Percentiles rank a stretch among this genome's conserved stretches.
These are phyloP conservation scores for Nycticorax nycticorax DNA, from an alignment of 2,113 vertebrate genomes.

Conservation along the genomic window DNA sequence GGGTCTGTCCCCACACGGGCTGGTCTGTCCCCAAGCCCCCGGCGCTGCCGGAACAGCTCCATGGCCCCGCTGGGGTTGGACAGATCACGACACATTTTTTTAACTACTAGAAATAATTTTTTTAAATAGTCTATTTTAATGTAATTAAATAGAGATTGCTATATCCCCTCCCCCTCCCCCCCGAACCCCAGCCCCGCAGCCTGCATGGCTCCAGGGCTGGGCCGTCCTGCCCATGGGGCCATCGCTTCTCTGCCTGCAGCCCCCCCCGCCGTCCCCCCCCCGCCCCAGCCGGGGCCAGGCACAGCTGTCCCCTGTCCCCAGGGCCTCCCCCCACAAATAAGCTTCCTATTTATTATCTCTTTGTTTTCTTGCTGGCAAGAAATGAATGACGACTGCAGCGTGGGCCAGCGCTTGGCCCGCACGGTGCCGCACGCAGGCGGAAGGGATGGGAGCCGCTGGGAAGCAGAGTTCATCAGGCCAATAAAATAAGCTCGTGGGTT, in stretches of 20 bases:
- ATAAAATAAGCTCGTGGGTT: conserved; percentile 40
- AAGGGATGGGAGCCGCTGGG: not conserved
- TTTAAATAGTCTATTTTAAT: conserved; percentile 72
- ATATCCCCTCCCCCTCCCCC: not conserved
- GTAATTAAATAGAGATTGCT: conserved; percentile 55
- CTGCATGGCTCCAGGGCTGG: not conserved
- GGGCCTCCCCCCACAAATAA: not conserved
- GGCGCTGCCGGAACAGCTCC: not conserved
- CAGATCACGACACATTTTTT: not conserved
- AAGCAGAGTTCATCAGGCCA: conserved; percentile 24
- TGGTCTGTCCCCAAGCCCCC: not conserved
- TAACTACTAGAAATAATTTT: conserved; percentile 58
- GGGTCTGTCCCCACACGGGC: fast-evolving
- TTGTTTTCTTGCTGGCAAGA: conserved; percentile 75
- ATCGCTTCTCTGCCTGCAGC: not conserved
- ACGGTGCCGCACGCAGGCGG: not conserved
- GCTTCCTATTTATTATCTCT: conserved; percentile 66
- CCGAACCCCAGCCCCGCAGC: not conserved
- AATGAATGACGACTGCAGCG: not conserved
- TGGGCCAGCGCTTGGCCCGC: not conserved
- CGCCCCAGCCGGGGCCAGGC: not conserved
- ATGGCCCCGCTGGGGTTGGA: fast-evolving
- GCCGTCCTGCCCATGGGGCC: not conserved
- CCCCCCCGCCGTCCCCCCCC: too few relatives aligned
- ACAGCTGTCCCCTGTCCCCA: not conserved